These are phyloP conservation scores for Mus caroli DNA, from an alignment of 2,797 vertebrate species.

Conservation along the genomic window DNA sequence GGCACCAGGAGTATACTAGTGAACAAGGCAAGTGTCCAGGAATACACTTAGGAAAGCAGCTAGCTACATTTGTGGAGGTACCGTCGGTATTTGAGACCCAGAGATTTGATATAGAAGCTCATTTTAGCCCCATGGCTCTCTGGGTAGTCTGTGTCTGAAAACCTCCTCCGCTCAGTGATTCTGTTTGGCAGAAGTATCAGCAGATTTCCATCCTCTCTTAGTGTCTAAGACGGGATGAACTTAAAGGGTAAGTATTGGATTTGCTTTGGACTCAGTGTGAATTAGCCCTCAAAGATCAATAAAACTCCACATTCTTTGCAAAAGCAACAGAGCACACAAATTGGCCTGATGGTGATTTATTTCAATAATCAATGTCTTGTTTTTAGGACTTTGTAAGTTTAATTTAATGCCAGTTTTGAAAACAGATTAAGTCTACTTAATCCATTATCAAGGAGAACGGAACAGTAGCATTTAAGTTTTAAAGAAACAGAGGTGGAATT, in stretches of 20 bases:
- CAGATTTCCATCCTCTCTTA: slow-evolving; percentile 45
- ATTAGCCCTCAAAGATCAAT: slow-evolving; percentile 58
- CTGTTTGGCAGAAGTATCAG: slow-evolving; percentile 29
- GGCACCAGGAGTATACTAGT: not conserved
- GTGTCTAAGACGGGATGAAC: slow-evolving; percentile 62
- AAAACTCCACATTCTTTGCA: slow-evolving; percentile 48
- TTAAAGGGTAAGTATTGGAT: slow-evolving; percentile 52
- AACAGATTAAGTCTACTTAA: slow-evolving; percentile 27
- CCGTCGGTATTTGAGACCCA: not conserved
- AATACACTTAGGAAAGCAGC: not conserved
- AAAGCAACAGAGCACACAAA: slow-evolving; percentile 52
- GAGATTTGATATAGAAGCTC: not conserved
- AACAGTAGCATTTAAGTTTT: slow-evolving; percentile 60
- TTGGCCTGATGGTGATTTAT: slow-evolving; percentile 59
- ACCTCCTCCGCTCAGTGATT: not conserved
- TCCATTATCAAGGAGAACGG: slow-evolving; percentile 43
- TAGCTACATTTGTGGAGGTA: not conserved
- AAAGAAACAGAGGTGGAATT: not conserved
- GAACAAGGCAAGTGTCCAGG: not conserved
- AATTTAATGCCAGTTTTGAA: slow-evolving; percentile 63
- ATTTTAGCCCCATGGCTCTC: slow-evolving; percentile 12
- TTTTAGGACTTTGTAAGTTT: slow-evolving; percentile 69
- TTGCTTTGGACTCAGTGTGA: slow-evolving; percentile 55
- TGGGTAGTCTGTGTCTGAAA: not conserved
- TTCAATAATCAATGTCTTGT: slow-evolving; percentile 56